These are phyloP conservation scores for Ornithorhynchus anatinus DNA, from an alignment of 2,113 vertebrate genomes.

Conservation along the genomic window DNA sequence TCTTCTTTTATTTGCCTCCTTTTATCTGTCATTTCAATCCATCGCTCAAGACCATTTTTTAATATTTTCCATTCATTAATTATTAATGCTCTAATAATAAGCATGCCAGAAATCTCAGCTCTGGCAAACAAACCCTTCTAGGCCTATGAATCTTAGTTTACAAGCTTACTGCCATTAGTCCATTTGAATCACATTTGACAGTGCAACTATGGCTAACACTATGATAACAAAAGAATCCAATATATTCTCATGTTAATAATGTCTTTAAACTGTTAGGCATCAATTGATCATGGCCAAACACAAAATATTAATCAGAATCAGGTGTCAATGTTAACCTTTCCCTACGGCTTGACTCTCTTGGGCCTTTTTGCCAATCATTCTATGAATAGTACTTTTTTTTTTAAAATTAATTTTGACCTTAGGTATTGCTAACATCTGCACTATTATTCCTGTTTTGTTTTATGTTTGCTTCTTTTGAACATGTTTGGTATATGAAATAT, in stretches of 20 bases:
- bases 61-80: conserved; percentile 39
- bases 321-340: too few relatives aligned
- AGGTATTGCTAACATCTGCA: too few relatives aligned
- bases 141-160: neutral
- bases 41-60: neutral
- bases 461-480: too few relatives aligned
- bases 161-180: neutral
- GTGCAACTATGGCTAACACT: neutral
- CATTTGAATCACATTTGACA: neutral
- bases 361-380: too few relatives aligned
- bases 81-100: conserved; percentile 34
- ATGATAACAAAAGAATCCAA: neutral
- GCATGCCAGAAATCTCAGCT: conserved; percentile 17
- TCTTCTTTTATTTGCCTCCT: neutral
- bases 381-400: too few relatives aligned
- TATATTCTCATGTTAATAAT: neutral
- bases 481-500: too few relatives aligned
- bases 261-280: neutral
- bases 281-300: neutral
- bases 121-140: conserved; percentile 4
- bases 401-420: too few relatives aligned
- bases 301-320: neutral
- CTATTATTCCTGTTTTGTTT: too few relatives aligned
- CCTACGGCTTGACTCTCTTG: too few relatives aligned
- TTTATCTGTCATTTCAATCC: neutral